Conservation (phyloP, 2,113 vertebrate genomes). For the Bos indicus region DNA sequence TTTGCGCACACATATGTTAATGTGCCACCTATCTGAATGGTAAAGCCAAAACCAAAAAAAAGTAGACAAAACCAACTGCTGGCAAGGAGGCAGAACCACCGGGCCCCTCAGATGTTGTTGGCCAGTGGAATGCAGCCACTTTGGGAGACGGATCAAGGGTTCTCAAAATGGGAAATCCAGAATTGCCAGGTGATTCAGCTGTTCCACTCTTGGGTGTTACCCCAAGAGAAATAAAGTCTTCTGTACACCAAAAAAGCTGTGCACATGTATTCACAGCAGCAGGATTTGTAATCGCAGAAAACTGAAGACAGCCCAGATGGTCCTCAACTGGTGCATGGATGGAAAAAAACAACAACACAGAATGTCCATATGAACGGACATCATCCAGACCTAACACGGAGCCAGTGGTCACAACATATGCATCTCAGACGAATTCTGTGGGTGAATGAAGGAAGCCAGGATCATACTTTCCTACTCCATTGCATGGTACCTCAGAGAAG, state of each 20-base stretch:
- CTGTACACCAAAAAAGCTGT: not conserved
- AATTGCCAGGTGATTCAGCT: not conserved
- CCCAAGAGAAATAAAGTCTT: not conserved
- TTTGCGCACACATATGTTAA: not conserved
- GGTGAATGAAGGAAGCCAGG: not conserved
- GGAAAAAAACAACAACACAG: not conserved
- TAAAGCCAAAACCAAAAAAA: not conserved
- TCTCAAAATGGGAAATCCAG: not conserved
- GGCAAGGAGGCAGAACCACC: not conserved
- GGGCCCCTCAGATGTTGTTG: not conserved
- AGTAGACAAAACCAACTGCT: not conserved
- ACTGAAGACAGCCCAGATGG: not conserved
- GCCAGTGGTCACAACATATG: rapidly evolving
- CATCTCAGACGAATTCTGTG: not conserved
- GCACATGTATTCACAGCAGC: too few species aligned
- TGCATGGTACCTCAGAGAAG: not conserved
- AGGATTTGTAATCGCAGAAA: rapidly evolving
- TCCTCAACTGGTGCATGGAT: not conserved
- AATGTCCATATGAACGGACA: too few species aligned
- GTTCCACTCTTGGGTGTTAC: not conserved
- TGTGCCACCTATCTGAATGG: not conserved
- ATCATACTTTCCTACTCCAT: rapidly evolving
- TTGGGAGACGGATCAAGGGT: not conserved
- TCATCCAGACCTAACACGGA: too few species aligned
- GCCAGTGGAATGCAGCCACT: not conserved